Base-by-base conservation (phyloP, 2,797 vertebrate genomes). In the Dryobates pubescens region DNA sequence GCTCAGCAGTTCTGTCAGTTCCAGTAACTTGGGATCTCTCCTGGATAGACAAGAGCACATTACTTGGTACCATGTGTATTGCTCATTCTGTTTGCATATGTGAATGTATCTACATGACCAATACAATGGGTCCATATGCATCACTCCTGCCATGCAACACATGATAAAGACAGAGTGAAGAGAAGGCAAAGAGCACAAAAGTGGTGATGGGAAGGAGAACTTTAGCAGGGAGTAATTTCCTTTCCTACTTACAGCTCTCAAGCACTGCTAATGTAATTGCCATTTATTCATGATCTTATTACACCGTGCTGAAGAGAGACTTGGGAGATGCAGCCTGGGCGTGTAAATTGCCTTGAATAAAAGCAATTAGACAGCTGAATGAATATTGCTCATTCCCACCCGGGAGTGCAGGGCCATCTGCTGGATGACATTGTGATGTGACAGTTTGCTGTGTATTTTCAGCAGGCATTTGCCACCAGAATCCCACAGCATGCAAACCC, bases 321-420 rank as follows among this genome's bases (percentile, higher is more conserved):
- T 70, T 65, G n/a, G 69, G 45, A 93, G 92, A 89, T 54, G 32
- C 32, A 67, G 82, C 83, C 30, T 19, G 34, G 57, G 34, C 67
- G 30, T 57, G 11, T 15, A 87, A 92, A 88, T 43, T 81, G 27
- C 3, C 51, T 79, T 88, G 88, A 90, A 90, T 89, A 86, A 84
- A 82, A 80, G 11, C 43, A 92, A 82, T 78, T 95, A 70, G 71
- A 32, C 49, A 78, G 67, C 3, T 88, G 70, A 75, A 88, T 76
- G 22, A 88, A 65, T 87, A 72, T 30, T 87, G 32, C 51, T 73
- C 45, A 78, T 87, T 92, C 90, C 89, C 93, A 94, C 45, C 82
- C 94, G 93, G 94, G 96, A 95, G 86, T 89, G 96, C 91, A 97
- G 96, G 77, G 97, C 97, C 97, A 98, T 94, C 98, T 98, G 95